Base-by-base conservation (phyloP, 2,888 invertebrate species). In the Callosobruchus maculatus region DNA sequence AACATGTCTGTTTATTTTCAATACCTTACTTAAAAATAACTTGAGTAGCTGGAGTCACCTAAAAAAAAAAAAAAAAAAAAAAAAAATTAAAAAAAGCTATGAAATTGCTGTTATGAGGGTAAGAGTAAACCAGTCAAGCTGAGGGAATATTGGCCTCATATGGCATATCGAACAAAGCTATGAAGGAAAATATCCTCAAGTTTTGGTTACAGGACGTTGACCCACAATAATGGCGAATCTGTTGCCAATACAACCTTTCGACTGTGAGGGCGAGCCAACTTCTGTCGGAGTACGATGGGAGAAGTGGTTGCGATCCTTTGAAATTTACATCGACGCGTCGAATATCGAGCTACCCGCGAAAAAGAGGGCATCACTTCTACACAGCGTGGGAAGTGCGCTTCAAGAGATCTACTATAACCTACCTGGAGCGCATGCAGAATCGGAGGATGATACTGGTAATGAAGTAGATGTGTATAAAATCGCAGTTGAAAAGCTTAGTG, bases 261-360 rank as follows among this genome's bases (percentile, higher is more conserved):
- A 78, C 18, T 71, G 75, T 18, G 80, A 78, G 21, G 80, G 81
- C 20, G 80, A 81, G 21, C 69, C 69, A 31, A 26, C 76, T 18
- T 77, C 80, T 0, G 74, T 81, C 0, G 81, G 78, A 0, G 49
- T 75, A n/a, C 72, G 77, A 22, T 83, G 80, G 81, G 78, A 81
- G 67, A 78, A 78, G 73, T 82, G 81, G 81, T 80, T 79, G 72
- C 72, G 80, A 30, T 30, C 30, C 9, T 30, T 30, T 9, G 30
- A 30, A 30, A 30, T 30, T 9, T 30, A 30, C 9, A 3, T 30
- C 4, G 30, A 30, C 3, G 77, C 78, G 20, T 20, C 68, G 4
- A 68, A 21, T 18, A 68, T 68, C 21, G 68, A 68, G 21, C 20
- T 3, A n/a, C 68, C 68, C 4, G 3, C 20, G 4, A 68, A 68